phyloP scores from a whole-genome alignment of 2,113 vertebrate species.

The Hippocampus mohnikei region DNA sequence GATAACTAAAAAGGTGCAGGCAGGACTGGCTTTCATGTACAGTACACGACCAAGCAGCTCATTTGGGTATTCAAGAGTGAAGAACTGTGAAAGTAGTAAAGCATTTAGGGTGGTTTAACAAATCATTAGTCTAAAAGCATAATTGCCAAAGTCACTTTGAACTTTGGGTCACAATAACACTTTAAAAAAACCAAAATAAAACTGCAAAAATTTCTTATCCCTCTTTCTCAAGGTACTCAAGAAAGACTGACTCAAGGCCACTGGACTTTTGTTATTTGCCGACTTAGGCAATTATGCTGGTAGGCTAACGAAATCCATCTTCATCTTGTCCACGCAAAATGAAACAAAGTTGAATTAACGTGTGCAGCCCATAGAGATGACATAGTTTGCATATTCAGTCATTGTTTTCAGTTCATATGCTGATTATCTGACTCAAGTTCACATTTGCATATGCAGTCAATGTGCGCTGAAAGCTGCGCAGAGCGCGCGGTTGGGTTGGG shows the following conservation, averaged over 20 bases:
- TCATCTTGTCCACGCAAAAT: neutral
- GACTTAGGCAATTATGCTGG: too few species aligned
- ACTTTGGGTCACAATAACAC: too few species aligned
- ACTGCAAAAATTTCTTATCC: too few species aligned
- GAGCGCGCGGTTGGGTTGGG: slow-evolving; percentile 34
- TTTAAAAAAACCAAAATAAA: too few species aligned
- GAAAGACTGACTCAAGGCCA: too few species aligned
- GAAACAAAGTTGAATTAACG: slow-evolving; percentile 37
- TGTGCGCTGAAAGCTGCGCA: slow-evolving; percentile 17
- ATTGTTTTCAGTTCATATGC: slow-evolving; percentile 35
- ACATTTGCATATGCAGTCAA: slow-evolving; percentile 36
- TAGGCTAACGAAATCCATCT: neutral
- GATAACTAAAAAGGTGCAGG: neutral
- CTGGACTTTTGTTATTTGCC: too few species aligned
- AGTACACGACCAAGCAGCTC: neutral
- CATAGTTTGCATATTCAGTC: slow-evolving; percentile 20
- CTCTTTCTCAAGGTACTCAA: too few species aligned
- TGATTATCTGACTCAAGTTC: slow-evolving; percentile 29
- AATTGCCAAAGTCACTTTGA: too few species aligned
- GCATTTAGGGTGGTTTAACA: neutral
- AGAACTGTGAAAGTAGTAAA: neutral
- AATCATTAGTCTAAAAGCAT: neutral
- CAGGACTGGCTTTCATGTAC: neutral
- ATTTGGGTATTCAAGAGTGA: neutral
- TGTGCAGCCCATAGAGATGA: slow-evolving; percentile 34